phyloP scores from a whole-genome alignment of 2,888 invertebrate genomes.

The Euproctis similis region DNA sequence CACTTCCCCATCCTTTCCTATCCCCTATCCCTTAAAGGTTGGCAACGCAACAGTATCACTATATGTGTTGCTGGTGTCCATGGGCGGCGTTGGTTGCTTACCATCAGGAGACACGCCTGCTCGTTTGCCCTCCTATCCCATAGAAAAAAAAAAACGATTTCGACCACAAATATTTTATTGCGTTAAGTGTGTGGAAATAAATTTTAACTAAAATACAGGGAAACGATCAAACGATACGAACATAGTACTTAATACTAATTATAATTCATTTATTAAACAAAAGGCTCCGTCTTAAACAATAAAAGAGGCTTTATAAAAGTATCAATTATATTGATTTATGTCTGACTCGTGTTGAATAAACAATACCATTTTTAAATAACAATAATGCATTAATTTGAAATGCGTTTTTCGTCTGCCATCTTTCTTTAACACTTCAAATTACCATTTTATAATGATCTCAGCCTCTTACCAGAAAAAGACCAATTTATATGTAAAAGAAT shows the following conservation, averaged over 20 bases:
- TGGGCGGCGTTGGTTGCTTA: too few relatives aligned
- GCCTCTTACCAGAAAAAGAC: conserved; percentile 22
- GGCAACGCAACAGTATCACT: too few relatives aligned
- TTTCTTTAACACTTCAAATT: conserved; percentile 37
- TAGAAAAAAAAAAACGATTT: too few relatives aligned
- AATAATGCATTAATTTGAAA: conserved; percentile 19
- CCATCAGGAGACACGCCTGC: too few relatives aligned
- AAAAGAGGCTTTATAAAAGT: conserved; percentile 13
- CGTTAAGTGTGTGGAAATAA: too few relatives aligned
- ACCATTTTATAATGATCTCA: conserved; percentile 33
- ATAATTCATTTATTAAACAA: conserved; percentile 16
- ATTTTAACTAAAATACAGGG: conserved; percentile 4
- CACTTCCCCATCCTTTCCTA: too few relatives aligned
- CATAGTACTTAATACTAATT: conserved; percentile 5
- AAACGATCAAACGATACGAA: conserved; percentile 14
- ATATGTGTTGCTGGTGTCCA: too few relatives aligned
- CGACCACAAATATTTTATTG: too few relatives aligned
- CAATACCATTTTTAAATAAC: conserved; percentile 21
- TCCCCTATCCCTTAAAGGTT: too few relatives aligned
- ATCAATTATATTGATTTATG: conserved; percentile 21
- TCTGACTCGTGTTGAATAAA: conserved; percentile 23
- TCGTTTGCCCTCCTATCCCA: too few relatives aligned
- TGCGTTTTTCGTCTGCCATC: conserved; percentile 29
- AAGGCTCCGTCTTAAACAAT: conserved; percentile 10
- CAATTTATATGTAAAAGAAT: conserved; percentile 23